Evolutionary conservation across 2,797 vertebrate genomes (phyloP), one percentile per base, ranked within the genome.

Genomic region (Scolopax rusticola): DNA sequence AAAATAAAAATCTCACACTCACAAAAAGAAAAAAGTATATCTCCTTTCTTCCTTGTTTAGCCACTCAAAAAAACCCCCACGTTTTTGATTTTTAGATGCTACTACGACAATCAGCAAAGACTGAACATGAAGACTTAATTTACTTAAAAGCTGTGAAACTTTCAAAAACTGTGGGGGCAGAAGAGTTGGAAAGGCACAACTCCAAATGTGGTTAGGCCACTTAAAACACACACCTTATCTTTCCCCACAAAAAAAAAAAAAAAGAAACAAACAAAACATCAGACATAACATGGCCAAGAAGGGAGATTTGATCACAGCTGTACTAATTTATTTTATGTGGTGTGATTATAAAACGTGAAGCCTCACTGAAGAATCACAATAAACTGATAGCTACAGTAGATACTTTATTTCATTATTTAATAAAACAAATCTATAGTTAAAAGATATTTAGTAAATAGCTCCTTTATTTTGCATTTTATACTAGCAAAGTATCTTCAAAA

Each of bases 121-220:
- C 9, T 16, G 43, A 69, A 59, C 38, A 41, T 54, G 59, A 84
- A 75, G 50, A 64, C n/a, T n/a, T 51, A 19, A 54, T 51, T 90
- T 59, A 75, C 51, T 82, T 56, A 84, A 91, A 92, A 87, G 63
- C 59, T 0, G 0, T 60, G 59, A 92, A 93, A 79, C 38, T 67
- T 81, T 61, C 68, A 82, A 86, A 91, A 88, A 86, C 61, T 65
- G 38, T 81, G 70, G 69, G 74, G 83, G 85, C 50, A 84, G 85
- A 90, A 64, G 41, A 93, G 41, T 36, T 67, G 63, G 19, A 94
- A n/a, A 90, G 38, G 60, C 64, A 89, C 21, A 83, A 28, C 75
- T 87, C 84, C 57, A 79, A 69, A 73, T 93, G 92, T 90, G 95
- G 95, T 93, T 89, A 95, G 71, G 93, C 80, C 95, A 92, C 93